A percentile compares a stretch with the other conserved stretches of the same genome.
These are phyloP conservation scores for Microtus richardsoni DNA, from an alignment of 2,113 vertebrate species.

Conservation along the genomic window DNA sequence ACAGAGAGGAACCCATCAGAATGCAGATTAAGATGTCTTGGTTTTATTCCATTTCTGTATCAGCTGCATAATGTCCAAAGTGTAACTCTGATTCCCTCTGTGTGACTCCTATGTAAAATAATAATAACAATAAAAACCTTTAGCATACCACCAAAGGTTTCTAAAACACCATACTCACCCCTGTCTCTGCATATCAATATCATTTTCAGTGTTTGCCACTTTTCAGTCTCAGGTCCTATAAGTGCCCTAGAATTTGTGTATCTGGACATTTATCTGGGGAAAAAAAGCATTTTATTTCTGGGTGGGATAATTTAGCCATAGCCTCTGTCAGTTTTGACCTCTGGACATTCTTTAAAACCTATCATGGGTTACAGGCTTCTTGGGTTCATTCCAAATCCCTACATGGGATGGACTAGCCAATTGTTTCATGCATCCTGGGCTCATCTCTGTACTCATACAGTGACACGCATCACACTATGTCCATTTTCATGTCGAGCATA, in stretches of 20 bases:
- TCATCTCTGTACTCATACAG: too few species aligned
- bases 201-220: accelerated
- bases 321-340: background rate
- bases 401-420: too few species aligned
- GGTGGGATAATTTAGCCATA: background rate
- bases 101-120: background rate
- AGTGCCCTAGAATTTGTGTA: background rate
- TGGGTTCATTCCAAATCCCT: background rate
- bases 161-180: background rate
- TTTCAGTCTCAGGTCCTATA: background rate
- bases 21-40: background rate
- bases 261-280: background rate
- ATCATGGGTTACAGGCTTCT: background rate
- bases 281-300: background rate
- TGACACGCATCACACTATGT: background rate
- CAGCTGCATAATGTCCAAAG: background rate
- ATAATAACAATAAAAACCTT: background rate
- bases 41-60: background rate
- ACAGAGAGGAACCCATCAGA: background rate
- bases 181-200: accelerated
- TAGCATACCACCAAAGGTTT: too few species aligned
- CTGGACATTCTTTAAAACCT: background rate
- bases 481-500: background rate
- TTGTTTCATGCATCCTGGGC: background rate
- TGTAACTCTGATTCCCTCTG: background rate